Evolutionary conservation across 2,113 vertebrate genomes (phyloP), one percentile per base, ranked within the genome.

Genomic region (Ranitomeya variabilis): DNA sequence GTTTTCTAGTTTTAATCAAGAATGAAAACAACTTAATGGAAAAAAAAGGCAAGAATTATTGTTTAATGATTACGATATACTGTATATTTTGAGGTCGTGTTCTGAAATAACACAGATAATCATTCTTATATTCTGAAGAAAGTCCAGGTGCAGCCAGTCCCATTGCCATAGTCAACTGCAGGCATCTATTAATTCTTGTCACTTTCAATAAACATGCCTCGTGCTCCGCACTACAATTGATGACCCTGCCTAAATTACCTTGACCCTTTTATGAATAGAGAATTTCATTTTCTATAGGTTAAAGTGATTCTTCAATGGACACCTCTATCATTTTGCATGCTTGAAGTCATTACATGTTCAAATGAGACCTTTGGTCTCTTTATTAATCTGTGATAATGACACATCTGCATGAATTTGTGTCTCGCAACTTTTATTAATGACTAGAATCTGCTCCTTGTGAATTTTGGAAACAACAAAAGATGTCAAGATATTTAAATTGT

Each of bases 321-420:
- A 77, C 11, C 37, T 10, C 52, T 59, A 74, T 83, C 26, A 88
- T 83, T 88, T 76, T 82, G 79, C 86, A 82, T 88, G 78, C 76
- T 88, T 76, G 67, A 88, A 60, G 60, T 55, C 31, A 45, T 60
- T 62, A n/a, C 79, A 87, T 88, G 87, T 83, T 82, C 52, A 21
- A 60, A 55, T 13, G 67, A 83, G 79, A 74, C 79, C 87, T 83
- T 76, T 82, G 87, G 51, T 81, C 87, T 88, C 52, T 71, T 73
- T 59, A 88, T 88, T 83, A 88, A 88, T 80, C 80, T 83, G 87
- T 15, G 80, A 83, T 88, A 83, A 88, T 88, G 79, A 82, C 78
- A 87, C 64, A 81, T 87, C 86, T 59, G 54, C 67, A 80, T 87
- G 79, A 55, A 87, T 87, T 87, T 87, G 66, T 51, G 52, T 87